Base-by-base conservation (phyloP, 2,113 vertebrate genomes). In the Corythornis vintsioides region DNA sequence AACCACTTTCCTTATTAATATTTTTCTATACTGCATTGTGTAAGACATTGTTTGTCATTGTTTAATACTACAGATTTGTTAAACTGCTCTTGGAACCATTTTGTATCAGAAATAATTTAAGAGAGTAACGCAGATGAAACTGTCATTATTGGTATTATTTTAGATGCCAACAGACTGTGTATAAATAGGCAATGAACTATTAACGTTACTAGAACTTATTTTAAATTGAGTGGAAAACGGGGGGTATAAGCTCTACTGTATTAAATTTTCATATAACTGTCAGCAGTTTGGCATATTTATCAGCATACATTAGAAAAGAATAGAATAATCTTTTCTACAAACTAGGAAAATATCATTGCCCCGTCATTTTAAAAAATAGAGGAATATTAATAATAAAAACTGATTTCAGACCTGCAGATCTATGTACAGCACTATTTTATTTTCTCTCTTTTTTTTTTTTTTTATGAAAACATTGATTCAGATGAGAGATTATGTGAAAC, bases 181-280 rank as follows among this genome's bases (percentile, higher is more conserved):
- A 64, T 90, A 83, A 92, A 94, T 80, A 83, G 84, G 52, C 71
- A 94, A 57, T 82, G 86, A 83, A 90, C 83, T 91, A 72, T 72
- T 84, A 84, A 69, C 9, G 13, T 79, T 63, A 79, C 81, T 76
- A 73, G 43, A 90, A 89, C 50, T 87, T 64, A 53, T 63, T 67
- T 73, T 91, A 93, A 95, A 93, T 66, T 86, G 84, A 83, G 74
- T 94, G 96, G 89, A 50, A 82, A 87, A 96, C 85, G 85, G 56
- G 67, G 60, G 28, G 38, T 80, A 92, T 92, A 83, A 86, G n/a
- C 67, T 89, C 40, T 89, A 53, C 15, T 48, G 67, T n/a, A 93
- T 93, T 93, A 95, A 95, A 89, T 93, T 90, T 96, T 90, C 89
- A 93, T 85, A 7, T 24, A 60, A 31, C 79, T 74, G 82, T 88